Evolutionary conservation across 2,888 invertebrate species (phyloP), one percentile per base, ranked within the genome.

Genomic region (Aleiodes testaceus): DNA sequence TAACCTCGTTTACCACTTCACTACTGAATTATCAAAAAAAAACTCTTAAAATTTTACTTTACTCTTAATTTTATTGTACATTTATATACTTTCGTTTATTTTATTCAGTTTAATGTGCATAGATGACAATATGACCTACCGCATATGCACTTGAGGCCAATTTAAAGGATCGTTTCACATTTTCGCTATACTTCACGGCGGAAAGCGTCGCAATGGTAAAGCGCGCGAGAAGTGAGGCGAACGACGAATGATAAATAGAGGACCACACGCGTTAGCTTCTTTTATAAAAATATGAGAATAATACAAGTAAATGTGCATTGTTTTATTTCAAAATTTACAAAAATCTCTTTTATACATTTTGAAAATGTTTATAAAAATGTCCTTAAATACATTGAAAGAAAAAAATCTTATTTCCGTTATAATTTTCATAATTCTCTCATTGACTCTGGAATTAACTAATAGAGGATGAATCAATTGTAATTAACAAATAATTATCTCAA

Each of bases 101-200:
- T 22, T 63, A 50, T 47, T 45, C 20, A 14, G 44, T 69, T n/a
- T 44, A 22, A 45, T 63, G 36, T 22, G 53, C 20, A n/a, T 45
- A 14, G 44, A 45, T 61, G 44, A 42, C 11, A 44, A 50, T 74
- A 73, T 83, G 82, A 82, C 85, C 85, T 85, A 85, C 85, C 85
- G 82, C 85, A 82, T 83, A 18, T 77, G 82, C 80, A 73, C 79
- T 44, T 55, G 73, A 72, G 82, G 78, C 85, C 84, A 85, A 85
- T 85, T 85, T 85, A 84, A 85, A 81, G 85, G 84, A 82, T 83
- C 85, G 82, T 85, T 85, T 85, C 84, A 83, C 79, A 74, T 79
- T 79, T 76, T 79, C 78, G 79, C 80, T 78, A 78, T 83, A 80
- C 76, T 73, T 77, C 74, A 76, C 73, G 73, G 74, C 72, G 75